Evolutionary conservation across 2,888 invertebrate species (phyloP).

Genomic region (Thereva unica): DNA sequence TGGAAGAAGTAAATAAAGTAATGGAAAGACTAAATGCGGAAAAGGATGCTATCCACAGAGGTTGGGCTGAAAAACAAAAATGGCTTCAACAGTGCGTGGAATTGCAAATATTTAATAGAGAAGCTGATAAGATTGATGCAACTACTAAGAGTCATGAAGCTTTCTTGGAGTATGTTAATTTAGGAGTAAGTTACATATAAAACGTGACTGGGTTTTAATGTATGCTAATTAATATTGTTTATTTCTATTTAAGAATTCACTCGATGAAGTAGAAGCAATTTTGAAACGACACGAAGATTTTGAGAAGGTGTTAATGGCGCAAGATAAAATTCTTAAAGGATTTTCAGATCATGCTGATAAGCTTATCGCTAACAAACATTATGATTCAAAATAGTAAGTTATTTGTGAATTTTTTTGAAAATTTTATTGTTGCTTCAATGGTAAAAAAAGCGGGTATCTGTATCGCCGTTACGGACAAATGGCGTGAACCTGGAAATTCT

Average conservation of each 20-base stretch:
- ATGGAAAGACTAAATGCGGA: constrained; percentile 75
- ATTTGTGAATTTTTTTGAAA: background rate
- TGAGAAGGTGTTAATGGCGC: constrained; percentile 87
- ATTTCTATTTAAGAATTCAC: constrained; percentile 66
- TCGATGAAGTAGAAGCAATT: constrained; percentile 90
- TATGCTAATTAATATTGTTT: constrained; percentile 9
- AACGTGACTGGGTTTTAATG: background rate
- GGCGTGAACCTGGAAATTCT: no score
- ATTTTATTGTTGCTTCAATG: background rate
- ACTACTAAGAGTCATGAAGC: constrained; percentile 92
- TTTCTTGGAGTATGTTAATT: constrained; percentile 84
- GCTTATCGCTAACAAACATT: constrained; percentile 77
- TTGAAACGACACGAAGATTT: constrained; percentile 92
- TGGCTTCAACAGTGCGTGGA: constrained; percentile 87
- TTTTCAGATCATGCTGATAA: constrained; percentile 83
- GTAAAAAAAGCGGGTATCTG: background rate
- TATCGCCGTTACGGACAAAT: no score
- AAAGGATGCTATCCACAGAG: constrained; percentile 73
- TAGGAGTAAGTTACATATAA: constrained; percentile 72
- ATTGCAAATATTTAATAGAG: constrained; percentile 89
- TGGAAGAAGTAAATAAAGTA: constrained; percentile 75
- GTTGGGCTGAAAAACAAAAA: constrained; percentile 85
- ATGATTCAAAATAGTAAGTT: constrained; percentile 75
- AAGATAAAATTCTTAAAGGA: constrained; percentile 85
- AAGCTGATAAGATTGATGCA: constrained; percentile 96